These are phyloP conservation scores for Sinelater perroti DNA, from an alignment of 2,888 invertebrate species.

Conservation along the genomic window DNA sequence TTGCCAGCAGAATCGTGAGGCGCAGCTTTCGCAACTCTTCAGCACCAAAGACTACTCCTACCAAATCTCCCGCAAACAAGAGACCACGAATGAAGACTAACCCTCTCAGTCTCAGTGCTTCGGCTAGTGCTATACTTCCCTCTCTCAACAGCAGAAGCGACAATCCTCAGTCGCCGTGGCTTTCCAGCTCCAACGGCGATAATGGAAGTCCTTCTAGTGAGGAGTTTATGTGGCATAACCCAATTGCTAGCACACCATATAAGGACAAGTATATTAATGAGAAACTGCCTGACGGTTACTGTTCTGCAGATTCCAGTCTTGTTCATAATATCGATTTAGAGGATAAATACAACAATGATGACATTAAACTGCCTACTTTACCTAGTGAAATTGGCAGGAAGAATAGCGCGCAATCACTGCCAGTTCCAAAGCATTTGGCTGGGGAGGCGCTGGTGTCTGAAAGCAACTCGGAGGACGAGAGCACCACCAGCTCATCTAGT, in stretches of 20 bases:
- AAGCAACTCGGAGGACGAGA: constrained; percentile 68
- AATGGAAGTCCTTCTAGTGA: constrained; percentile 40
- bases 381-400: constrained; percentile 58
- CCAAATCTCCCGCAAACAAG: constrained; percentile 58
- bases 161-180: constrained; percentile 60
- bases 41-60: constrained; percentile 58
- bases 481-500: constrained; percentile 62
- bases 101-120: constrained; percentile 62
- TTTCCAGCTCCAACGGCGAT: constrained; percentile 51
- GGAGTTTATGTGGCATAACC: constrained; percentile 45
- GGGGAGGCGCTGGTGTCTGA: constrained; percentile 76
- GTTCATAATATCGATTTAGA: constrained; percentile 45
- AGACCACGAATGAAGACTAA: constrained; percentile 59
- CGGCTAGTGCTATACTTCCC: constrained; percentile 62
- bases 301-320: constrained; percentile 10
- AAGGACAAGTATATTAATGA: neutral
- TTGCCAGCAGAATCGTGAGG: constrained; percentile 75
- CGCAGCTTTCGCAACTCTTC: constrained; percentile 69
- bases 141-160: constrained; percentile 50
- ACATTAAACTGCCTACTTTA: constrained; percentile 56
- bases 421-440: constrained; percentile 71
- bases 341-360: constrained; percentile 46
- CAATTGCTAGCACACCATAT: constrained; percentile 45
- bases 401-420: constrained; percentile 51
- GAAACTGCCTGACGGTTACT: constrained; percentile 45